Base-by-base conservation (phyloP, 2,888 invertebrate genomes). In the Scaptomyza parva region DNA sequence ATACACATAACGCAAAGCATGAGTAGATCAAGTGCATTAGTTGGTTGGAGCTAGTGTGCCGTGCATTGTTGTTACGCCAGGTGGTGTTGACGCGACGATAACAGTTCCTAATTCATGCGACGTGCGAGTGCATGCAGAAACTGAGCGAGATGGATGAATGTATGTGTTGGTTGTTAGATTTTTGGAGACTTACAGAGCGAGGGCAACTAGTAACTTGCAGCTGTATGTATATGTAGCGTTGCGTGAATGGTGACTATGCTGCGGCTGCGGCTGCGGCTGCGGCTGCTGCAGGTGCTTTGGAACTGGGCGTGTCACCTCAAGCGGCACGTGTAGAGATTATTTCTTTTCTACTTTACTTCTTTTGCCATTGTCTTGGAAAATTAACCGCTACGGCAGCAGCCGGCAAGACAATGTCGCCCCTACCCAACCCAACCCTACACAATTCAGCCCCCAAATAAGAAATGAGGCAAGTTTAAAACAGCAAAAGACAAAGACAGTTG, bases 351-450 rank as follows among this genome's bases (percentile, higher is more conserved):
- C 70, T 74, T 70, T 76, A 55, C 70, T 74, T 74, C 63, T 69
- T 63, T 66, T 62, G 82, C 52, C 83, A 76, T 83, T 87, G 86
- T 87, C 88, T 87, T 67, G 82, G 88, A 82, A 82, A 87, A 83
- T 87, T 83, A 83, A 87, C 82, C 87, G 69, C 86, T 71, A 51
- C 74, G 53, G 63, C 78, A 50, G 55, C 74, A 69, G 65, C 64
- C 55, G 62, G 73, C 53, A 72, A 72, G 77, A 55, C 74, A 76
- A 57, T 33, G 22, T 20, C 45, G 30, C 43, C 26, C 40, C 26
- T n/a, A 20, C 39, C 37, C 39, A 37, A 17, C 54, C 35, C 39
- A 40, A 7, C 8, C 35, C 39, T 18, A 18, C 39, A 9, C 39
- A 39, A 11, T 6, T 18, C 18, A 39, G 11, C 11, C 26, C 20